phyloP scores from a whole-genome alignment of 2,113 vertebrate species.

The Triplophysa rosa region DNA sequence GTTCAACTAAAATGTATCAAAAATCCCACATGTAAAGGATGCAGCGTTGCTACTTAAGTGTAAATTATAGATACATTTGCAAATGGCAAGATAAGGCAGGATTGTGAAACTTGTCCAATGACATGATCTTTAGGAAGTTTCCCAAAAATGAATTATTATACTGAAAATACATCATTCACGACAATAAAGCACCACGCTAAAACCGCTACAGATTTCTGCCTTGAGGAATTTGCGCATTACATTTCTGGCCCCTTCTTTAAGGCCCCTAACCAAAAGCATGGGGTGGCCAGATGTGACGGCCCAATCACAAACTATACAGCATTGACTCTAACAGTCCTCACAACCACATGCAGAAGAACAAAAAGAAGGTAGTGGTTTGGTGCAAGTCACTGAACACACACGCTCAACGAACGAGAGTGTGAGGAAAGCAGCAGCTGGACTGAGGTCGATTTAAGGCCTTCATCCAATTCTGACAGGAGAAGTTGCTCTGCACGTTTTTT shows the following conservation, averaged over 20 bases:
- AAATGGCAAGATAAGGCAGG: no score
- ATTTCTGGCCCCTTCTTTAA: constrained; percentile 30
- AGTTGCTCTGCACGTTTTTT: constrained; percentile 11
- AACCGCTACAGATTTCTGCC: constrained; percentile 15
- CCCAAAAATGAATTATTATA: no score
- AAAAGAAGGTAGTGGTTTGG: constrained; percentile 36
- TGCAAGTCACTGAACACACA: constrained; percentile 1
- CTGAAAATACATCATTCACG: not conserved
- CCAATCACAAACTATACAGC: constrained; percentile 5
- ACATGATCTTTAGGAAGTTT: no score
- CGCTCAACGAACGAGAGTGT: constrained; percentile 3
- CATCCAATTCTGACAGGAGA: constrained; percentile 29
- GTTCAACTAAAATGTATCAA: no score
- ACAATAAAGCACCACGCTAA: constrained; percentile 6
- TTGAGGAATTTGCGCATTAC: constrained; percentile 21
- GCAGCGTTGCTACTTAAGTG: no score
- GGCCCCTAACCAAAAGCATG: constrained; percentile 41
- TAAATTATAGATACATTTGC: no score
- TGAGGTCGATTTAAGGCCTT: constrained; percentile 7
- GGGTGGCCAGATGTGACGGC: constrained; percentile 45
- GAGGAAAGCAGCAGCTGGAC: constrained; percentile 16
- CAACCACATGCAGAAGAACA: constrained; percentile 38
- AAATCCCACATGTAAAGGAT: no score
- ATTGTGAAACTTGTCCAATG: no score
- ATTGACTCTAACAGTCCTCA: constrained; percentile 18